Percentiles rank a stretch among this genome's conserved stretches.
Evolutionary conservation across 64 coral and sea anemone species (phyloP).

Genomic region (Porites lutea): DNA sequence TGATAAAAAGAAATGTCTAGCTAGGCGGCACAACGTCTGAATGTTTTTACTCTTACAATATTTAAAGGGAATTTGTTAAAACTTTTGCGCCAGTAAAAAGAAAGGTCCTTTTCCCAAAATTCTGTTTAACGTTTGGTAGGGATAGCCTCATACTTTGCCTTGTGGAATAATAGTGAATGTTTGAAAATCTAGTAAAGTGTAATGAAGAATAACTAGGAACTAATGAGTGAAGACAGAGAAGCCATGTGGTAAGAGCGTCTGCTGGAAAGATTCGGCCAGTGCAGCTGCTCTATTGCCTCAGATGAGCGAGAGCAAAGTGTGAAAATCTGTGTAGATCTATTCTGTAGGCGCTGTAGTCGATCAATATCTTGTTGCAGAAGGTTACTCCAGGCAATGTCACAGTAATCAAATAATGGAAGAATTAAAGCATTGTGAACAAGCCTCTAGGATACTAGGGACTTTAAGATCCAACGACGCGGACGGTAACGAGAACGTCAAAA

Average conservation of each 20-base stretch:
- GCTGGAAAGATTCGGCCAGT: not conserved
- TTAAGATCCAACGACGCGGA: too few species aligned
- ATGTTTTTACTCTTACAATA: not conserved
- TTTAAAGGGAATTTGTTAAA: not conserved
- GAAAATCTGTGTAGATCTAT: not conserved
- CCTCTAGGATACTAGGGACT: not conserved
- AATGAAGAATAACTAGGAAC: not conserved
- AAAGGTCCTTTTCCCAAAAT: too few species aligned
- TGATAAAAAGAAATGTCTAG: conserved; percentile 19
- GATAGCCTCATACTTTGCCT: too few species aligned
- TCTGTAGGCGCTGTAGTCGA: too few species aligned
- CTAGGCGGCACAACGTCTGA: not conserved
- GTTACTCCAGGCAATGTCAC: too few species aligned
- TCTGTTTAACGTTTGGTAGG: too few species aligned
- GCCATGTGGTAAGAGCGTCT: conserved; percentile 26
- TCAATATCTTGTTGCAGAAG: too few species aligned
- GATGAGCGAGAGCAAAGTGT: not conserved
- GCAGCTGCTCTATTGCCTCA: too few species aligned
- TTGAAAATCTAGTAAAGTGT: conserved; percentile 6
- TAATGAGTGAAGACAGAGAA: not conserved
- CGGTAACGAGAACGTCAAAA: too few species aligned
- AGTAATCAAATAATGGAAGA: too few species aligned
- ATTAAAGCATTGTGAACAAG: not conserved
- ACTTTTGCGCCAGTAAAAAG: not conserved
- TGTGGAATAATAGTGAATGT: not conserved